Conservation (phyloP, 1,140 invertebrate species). For the Amyelois transitella region DNA sequence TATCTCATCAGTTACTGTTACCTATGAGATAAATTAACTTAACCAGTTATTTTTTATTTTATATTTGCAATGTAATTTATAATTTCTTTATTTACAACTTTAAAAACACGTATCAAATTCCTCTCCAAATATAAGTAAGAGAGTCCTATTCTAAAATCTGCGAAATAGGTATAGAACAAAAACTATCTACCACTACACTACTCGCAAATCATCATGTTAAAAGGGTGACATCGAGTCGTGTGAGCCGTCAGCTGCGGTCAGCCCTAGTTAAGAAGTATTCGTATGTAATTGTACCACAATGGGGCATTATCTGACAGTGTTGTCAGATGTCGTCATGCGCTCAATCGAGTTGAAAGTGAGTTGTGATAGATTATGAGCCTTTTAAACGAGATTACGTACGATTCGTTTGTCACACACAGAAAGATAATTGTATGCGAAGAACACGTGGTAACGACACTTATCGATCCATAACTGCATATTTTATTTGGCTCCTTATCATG, state of each 20-base stretch:
- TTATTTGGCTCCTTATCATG: neutral
- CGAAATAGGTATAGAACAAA: too few species aligned
- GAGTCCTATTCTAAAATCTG: too few species aligned
- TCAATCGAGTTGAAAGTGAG: slow-evolving; percentile 38
- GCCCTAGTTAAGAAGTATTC: slow-evolving; percentile 12
- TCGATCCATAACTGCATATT: neutral
- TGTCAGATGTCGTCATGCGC: slow-evolving; percentile 54
- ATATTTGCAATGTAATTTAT: too few species aligned
- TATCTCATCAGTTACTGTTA: too few species aligned
- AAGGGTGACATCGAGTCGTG: slow-evolving; percentile 17
- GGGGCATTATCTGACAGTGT: slow-evolving; percentile 38
- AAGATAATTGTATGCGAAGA: neutral
- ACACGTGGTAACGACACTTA: neutral
- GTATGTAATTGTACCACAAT: slow-evolving; percentile 46
- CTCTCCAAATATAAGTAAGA: too few species aligned
- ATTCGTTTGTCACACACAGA: neutral
- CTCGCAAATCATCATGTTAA: neutral
- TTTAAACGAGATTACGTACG: neutral
- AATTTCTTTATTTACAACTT: too few species aligned
- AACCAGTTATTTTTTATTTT: too few species aligned
- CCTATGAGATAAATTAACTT: too few species aligned
- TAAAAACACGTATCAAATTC: too few species aligned
- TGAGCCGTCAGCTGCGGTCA: slow-evolving; percentile 45
- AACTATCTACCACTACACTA: too few species aligned
- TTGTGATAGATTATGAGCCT: slow-evolving; percentile 1